Evolutionary conservation across 2,888 invertebrate species (phyloP).

Genomic region (Polylopha cassiicola): DNA sequence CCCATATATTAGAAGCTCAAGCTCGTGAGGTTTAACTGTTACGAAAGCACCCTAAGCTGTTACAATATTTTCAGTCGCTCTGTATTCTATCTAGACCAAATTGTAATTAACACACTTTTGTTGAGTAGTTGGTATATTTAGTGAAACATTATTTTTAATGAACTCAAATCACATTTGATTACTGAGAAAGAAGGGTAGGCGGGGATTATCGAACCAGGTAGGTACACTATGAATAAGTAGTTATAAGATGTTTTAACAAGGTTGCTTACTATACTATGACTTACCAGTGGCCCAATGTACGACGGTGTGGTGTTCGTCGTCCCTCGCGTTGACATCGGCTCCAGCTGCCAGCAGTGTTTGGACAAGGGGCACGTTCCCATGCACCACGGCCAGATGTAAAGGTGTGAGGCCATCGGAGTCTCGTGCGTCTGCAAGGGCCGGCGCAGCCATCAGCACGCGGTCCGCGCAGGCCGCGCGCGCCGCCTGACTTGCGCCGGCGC

Average conservation of each 20-base stretch:
- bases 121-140: too few relatives aligned
- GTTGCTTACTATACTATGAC: conserved; percentile 28
- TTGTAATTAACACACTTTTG: too few relatives aligned
- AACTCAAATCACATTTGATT: too few relatives aligned
- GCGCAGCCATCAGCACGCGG: conserved; percentile 90
- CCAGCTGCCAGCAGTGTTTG: conserved; percentile 91
- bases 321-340: conserved; percentile 92
- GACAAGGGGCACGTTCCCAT: conserved; percentile 91
- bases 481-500: conserved; percentile 81
- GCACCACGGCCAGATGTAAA: conserved; percentile 95
- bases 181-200: too few relatives aligned
- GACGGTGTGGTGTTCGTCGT: conserved; percentile 95
- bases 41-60: too few relatives aligned
- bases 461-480: conserved; percentile 92
- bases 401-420: conserved; percentile 98
- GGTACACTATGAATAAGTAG: background rate
- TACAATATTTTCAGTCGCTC: too few relatives aligned
- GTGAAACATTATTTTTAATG: too few relatives aligned
- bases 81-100: too few relatives aligned
- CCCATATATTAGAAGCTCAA: too few relatives aligned
- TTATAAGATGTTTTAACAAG: background rate
- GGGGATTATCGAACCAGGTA: too few relatives aligned
- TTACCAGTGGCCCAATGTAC: conserved; percentile 99
- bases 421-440: conserved; percentile 88
- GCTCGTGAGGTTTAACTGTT: too few relatives aligned